These are phyloP conservation scores for Brachionus paranguensis DNA, from an alignment of 1,140 invertebrate species.

Conservation along the genomic window DNA sequence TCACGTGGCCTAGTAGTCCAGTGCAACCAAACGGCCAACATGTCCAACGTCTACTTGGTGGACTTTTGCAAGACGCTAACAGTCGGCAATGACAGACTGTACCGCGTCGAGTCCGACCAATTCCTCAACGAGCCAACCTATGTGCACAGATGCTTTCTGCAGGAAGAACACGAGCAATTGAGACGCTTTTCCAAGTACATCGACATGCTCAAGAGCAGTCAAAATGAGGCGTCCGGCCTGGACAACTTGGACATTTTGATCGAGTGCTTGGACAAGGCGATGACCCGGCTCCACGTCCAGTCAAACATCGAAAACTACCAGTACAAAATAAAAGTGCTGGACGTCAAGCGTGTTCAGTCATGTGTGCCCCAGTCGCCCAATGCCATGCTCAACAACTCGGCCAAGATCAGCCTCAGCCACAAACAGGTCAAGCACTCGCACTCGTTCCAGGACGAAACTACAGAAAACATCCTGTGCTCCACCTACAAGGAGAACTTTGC, in stretches of 20 bases:
- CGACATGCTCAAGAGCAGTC: constrained; percentile 4
- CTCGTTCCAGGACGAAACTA: not conserved
- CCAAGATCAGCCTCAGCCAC: not conserved
- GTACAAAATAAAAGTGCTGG: not conserved
- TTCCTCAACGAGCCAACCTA: not conserved
- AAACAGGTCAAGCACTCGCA: not conserved
- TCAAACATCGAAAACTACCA: constrained; percentile 7
- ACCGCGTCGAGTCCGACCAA: not conserved
- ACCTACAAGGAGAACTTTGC: constrained; percentile 15
- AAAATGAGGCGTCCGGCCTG: not conserved
- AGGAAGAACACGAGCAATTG: not conserved
- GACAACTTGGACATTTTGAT: constrained; percentile 6
- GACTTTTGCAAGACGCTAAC: constrained; percentile 23
- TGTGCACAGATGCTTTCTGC: constrained; percentile 22
- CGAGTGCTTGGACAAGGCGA: not conserved
- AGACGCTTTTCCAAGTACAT: constrained; percentile 17
- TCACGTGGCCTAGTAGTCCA: constrained; percentile 10
- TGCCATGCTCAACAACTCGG: not conserved
- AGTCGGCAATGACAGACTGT: not conserved
- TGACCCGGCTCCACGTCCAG: not conserved
- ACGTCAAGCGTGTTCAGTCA: not conserved
- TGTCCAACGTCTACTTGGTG: constrained; percentile 11
- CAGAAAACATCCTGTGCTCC: constrained; percentile 26
- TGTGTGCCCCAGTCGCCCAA: not conserved
- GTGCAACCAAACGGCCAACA: not conserved